A percentile compares a stretch with the other conserved stretches of the same genome.
phyloP scores from a whole-genome alignment of 2,797 vertebrate species.

The Sus cebifrons region DNA sequence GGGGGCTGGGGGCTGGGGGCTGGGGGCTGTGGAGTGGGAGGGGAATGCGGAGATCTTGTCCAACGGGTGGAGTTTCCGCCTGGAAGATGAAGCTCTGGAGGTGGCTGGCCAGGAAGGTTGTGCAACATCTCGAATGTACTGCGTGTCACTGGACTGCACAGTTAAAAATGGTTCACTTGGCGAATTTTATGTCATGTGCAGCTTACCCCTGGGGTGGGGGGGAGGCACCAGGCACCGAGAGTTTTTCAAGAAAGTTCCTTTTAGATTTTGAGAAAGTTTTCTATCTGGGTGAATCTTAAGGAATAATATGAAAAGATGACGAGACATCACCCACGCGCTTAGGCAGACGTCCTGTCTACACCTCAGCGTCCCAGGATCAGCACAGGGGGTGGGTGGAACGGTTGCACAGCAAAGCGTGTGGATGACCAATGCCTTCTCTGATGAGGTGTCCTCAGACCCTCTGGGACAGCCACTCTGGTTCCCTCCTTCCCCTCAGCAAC shows the following conservation, averaged over 20 bases:
- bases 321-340: background rate
- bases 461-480: background rate
- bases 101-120: rapidly evolving
- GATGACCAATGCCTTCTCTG: rapidly evolving
- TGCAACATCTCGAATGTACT: rapidly evolving
- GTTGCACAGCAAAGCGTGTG: rapidly evolving
- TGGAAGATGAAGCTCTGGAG: background rate
- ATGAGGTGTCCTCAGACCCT: background rate
- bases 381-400: rapidly evolving
- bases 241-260: background rate
- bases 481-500: too few relatives aligned
- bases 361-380: background rate
- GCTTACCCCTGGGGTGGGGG: background rate
- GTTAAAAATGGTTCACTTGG: background rate
- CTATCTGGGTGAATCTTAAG: background rate
- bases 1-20: background rate
- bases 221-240: background rate
- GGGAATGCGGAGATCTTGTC: rapidly evolving
- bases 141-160: background rate
- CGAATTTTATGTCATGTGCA: background rate
- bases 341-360: rapidly evolving
- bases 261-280: background rate
- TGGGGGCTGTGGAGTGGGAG: rapidly evolving
- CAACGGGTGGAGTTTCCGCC: background rate
- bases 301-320: background rate